phyloP scores from a whole-genome alignment of 1,140 invertebrate genomes.

The Zaprionus tsacasi region DNA sequence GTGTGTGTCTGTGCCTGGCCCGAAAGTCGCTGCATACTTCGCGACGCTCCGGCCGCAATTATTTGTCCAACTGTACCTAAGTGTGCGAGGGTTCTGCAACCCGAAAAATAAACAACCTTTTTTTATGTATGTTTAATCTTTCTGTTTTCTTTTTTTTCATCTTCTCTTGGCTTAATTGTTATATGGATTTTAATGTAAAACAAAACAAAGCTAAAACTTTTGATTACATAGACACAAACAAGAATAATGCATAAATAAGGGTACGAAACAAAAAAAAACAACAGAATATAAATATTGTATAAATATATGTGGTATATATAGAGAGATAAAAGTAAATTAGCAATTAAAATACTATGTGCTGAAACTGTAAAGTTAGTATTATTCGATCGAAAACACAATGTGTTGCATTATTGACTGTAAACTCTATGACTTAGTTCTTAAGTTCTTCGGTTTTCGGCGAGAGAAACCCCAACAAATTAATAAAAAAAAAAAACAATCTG shows the following conservation, averaged over 20 bases:
- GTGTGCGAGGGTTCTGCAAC: conserved; percentile 15
- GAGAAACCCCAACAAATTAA: conserved; percentile 14
- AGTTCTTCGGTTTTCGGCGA: conserved; percentile 31
- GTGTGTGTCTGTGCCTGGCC: conserved; percentile 15
- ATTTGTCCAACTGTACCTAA: conserved; percentile 17
- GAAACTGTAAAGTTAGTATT: conserved; percentile 54
- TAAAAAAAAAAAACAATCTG: conserved; percentile 7
- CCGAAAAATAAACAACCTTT: conserved; percentile 73
- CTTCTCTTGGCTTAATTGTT: conserved; percentile 50
- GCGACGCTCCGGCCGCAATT: conserved; percentile 16
- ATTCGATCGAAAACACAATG: conserved; percentile 46
- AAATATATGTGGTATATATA: conserved; percentile 18
- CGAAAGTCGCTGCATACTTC: conserved; percentile 31
- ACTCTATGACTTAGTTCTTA: conserved; percentile 79
- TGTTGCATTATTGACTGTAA: conserved; percentile 56
- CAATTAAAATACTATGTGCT: conserved; percentile 45
- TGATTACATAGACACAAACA: conserved; percentile 43
- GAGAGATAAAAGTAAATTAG: conserved; percentile 28
- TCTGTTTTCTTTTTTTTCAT: conserved; percentile 12
- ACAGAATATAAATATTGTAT: conserved; percentile 4
- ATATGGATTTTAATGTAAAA: conserved; percentile 61
- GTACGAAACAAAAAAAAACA: neutral
- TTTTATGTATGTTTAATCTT: conserved; percentile 41
- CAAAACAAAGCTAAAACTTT: conserved; percentile 46
- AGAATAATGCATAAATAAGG: conserved; percentile 30